These are phyloP conservation scores for Babyrousa celebensis DNA, from an alignment of 2,797 vertebrate genomes.

Conservation along the genomic window DNA sequence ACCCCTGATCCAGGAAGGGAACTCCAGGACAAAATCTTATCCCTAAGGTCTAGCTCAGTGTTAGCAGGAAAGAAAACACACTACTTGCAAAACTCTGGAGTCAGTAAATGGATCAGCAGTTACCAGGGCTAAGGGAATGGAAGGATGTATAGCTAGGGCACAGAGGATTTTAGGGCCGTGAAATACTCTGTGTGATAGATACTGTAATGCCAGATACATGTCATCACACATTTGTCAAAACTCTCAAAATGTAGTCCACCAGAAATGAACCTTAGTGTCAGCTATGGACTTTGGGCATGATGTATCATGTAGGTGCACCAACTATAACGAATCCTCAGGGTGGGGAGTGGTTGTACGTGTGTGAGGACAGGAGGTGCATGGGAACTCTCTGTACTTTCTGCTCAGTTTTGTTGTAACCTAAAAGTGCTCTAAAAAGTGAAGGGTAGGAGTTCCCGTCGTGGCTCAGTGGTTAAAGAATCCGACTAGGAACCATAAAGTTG, in stretches of 20 bases:
- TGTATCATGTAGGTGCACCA: neutral
- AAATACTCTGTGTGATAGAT: neutral
- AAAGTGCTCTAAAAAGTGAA: neutral
- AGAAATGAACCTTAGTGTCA: neutral
- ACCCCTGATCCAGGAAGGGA: too few relatives aligned
- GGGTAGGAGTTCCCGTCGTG: neutral
- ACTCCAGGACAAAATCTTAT: too few relatives aligned
- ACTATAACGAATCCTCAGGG: too few relatives aligned
- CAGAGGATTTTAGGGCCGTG: neutral
- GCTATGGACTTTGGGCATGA: neutral
- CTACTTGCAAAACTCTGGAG: neutral
- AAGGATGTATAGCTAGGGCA: neutral
- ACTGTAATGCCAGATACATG: neutral
- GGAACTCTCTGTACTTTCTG: neutral
- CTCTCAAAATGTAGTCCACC: neutral
- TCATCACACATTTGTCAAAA: neutral
- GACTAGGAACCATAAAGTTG: too few relatives aligned
- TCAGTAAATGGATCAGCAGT: neutral
- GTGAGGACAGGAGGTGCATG: neutral
- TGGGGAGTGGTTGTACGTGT: fast-evolving
- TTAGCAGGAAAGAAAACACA: neutral
- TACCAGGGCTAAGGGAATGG: neutral
- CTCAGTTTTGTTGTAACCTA: neutral
- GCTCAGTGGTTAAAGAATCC: too few relatives aligned
- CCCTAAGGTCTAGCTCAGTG: neutral